phyloP scores from a whole-genome alignment of 2,888 invertebrate genomes.

The Plebejus argus region DNA sequence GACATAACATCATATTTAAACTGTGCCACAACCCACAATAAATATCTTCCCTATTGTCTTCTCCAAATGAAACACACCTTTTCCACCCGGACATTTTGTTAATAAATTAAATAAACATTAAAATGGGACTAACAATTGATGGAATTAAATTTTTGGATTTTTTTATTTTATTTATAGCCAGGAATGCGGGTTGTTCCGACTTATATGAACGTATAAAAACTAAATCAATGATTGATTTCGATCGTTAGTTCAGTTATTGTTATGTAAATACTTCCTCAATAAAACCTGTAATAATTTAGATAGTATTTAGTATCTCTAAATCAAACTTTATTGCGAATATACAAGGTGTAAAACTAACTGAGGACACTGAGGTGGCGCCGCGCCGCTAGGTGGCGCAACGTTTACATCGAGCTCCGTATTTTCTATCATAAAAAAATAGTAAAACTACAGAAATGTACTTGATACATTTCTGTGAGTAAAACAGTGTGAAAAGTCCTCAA shows the following conservation, averaged over 20 bases:
- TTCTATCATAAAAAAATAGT: no score
- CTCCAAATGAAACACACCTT: not conserved
- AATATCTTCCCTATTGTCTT: not conserved
- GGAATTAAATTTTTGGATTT: not conserved
- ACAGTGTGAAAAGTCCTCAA: no score
- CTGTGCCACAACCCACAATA: not conserved
- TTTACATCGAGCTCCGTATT: no score
- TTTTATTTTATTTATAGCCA: not conserved
- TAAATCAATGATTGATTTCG: not conserved
- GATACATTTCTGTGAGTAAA: no score
- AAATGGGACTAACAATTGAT: not conserved
- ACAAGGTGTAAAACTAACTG: no score
- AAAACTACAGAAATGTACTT: no score
- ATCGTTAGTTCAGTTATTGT: not conserved
- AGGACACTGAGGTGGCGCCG: no score
- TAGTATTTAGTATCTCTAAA: not conserved
- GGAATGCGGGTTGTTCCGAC: not conserved
- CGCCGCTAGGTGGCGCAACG: no score
- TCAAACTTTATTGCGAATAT: not conserved
- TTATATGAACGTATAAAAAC: not conserved
- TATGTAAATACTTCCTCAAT: slow-evolving; percentile 18
- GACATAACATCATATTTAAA: no score
- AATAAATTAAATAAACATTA: not conserved
- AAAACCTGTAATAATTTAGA: slow-evolving; percentile 6
- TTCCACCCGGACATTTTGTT: not conserved